Evolutionary conservation across 2,888 invertebrate species (phyloP), one percentile per base, ranked within the genome.

Genomic region (Ophion obscuratus): DNA sequence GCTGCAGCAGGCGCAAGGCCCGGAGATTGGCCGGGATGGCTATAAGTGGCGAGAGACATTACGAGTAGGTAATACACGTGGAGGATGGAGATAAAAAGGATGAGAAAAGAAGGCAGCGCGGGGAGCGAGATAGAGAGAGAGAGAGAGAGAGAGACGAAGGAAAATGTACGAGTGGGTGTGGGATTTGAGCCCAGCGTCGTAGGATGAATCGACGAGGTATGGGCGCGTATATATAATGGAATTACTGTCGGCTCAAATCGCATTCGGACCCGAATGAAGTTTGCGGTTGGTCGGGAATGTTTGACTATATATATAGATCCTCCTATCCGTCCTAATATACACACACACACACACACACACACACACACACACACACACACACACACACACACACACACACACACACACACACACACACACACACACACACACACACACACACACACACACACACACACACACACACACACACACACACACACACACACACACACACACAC

Each of bases 161-260:
- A 61, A 62, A 53, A 24, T 31, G 31, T 31, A 31, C 31, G 77
- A 24, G 40, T 5, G 66, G 36, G 31, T 1, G 75, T 61, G 10
- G 76, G 83, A 68, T 81, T 87, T 82, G 85, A 85, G 84, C 64
- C 0, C 0, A 75, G 81, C 80, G 81, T 82, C 86, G 84, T 75
- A 82, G 86, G 83, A 81, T 79, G 84, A 88, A 90, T 90, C 90
- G 90, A 88, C 88, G 88, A 89, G 90, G 89, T 87, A 47, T 47
- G 2, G 11, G 47, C 14, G 11, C 47, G 88, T 89, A 88, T 83
- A 87, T 84, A 89, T 92, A 92, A 93, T 89, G 88, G 90, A 90
- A 93, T 93, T 93, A 92, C 91, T 88, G 87, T 80, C 88, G 59
- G 89, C 90, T 91, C 89, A 91, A 93, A 92, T 93, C 91, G 91